phyloP scores from a whole-genome alignment of 2,113 vertebrate genomes.

The Pachyramphus minor region DNA sequence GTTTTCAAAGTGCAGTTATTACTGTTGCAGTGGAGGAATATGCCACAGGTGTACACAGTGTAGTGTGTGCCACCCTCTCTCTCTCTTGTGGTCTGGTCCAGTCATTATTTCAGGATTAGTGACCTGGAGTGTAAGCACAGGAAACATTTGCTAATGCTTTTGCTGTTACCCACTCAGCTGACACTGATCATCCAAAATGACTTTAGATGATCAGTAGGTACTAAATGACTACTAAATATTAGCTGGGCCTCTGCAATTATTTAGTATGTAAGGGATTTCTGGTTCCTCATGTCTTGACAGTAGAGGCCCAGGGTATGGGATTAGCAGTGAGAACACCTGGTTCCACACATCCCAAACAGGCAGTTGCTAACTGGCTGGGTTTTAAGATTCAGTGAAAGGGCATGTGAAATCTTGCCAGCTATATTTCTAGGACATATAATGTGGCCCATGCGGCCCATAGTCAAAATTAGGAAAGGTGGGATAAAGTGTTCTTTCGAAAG shows the following conservation, averaged over 20 bases:
- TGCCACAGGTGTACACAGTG: not conserved
- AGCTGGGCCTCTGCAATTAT: not conserved
- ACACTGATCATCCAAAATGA: not conserved
- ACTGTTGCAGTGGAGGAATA: not conserved
- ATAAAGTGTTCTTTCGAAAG: not conserved
- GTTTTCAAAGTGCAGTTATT: not conserved
- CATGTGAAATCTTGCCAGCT: not conserved
- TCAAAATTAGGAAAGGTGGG: not conserved
- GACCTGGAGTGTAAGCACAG: not conserved
- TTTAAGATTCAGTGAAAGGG: not conserved
- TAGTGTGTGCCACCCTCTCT: not conserved
- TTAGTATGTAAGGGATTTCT: not conserved
- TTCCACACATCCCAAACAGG: not conserved
- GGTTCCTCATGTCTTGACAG: not conserved
- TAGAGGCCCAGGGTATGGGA: not conserved
- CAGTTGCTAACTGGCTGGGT: not conserved
- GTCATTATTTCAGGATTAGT: not conserved
- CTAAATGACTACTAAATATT: not conserved
- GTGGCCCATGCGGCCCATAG: not conserved
- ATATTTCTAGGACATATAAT: not conserved
- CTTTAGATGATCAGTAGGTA: not conserved
- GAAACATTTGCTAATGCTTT: not conserved
- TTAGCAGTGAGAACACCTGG: not conserved
- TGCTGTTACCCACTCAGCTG: not conserved
- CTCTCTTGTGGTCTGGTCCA: not conserved